phyloP scores from a whole-genome alignment of 2,113 vertebrate genomes.

The Macquaria ambigua region DNA sequence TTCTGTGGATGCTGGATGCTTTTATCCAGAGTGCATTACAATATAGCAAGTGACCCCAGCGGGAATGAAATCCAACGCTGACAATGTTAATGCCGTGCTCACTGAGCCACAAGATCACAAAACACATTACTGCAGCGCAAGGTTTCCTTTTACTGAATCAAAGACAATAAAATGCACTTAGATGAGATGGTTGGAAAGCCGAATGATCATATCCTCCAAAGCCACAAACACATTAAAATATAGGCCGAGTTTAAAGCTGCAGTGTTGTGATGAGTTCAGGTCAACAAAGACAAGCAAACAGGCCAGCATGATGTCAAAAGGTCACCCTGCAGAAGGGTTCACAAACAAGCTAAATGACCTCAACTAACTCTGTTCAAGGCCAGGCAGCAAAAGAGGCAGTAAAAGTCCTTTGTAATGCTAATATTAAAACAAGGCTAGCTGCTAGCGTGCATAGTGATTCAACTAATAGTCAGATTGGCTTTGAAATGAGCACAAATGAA shows the following conservation, averaged over 20 bases:
- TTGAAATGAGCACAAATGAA: slow-evolving; percentile 36
- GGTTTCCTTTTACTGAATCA: neutral
- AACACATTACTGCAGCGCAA: neutral
- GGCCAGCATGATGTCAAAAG: neutral
- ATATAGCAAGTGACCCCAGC: neutral
- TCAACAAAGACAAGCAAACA: neutral
- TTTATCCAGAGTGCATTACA: slow-evolving; percentile 28
- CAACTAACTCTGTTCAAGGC: neutral
- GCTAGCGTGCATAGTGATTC: slow-evolving; percentile 4
- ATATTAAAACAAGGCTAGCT: neutral
- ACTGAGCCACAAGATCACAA: neutral
- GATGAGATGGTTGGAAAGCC: neutral
- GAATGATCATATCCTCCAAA: neutral
- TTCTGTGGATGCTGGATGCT: slow-evolving; percentile 22
- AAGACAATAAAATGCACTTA: neutral
- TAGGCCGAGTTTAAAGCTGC: neutral
- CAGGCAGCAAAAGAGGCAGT: neutral
- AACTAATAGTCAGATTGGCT: neutral
- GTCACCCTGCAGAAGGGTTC: slow-evolving; percentile 21
- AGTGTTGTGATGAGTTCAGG: neutral
- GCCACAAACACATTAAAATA: neutral
- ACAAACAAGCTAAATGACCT: slow-evolving; percentile 9
- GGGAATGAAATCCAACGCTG: slow-evolving; percentile 21
- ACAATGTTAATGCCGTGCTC: neutral
- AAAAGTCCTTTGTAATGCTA: neutral